phyloP scores from a whole-genome alignment of 2,888 invertebrate species.

The Euproctis similis region DNA sequence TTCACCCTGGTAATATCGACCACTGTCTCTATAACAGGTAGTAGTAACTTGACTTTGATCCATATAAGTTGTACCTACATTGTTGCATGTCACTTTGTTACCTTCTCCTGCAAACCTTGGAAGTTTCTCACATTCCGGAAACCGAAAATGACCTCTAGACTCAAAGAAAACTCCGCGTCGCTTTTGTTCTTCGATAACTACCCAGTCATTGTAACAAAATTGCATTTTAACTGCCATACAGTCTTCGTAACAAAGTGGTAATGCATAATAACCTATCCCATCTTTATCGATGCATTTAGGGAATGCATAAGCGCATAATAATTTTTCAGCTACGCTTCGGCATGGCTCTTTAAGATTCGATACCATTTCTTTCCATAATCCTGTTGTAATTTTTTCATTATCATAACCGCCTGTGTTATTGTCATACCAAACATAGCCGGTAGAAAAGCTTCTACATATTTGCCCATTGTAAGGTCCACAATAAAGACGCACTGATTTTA shows the following conservation, averaged over 20 bases:
- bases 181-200: constrained; percentile 91
- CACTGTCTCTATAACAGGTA: constrained; percentile 90
- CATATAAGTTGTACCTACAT: constrained; percentile 89
- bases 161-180: constrained; percentile 85
- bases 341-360: constrained; percentile 87
- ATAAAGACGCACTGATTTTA: constrained; percentile 78
- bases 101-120: constrained; percentile 82
- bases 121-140: constrained; percentile 89
- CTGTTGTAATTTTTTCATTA: constrained; percentile 89
- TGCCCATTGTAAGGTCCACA: constrained; percentile 93
- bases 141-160: constrained; percentile 88
- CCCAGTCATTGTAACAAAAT: constrained; percentile 96
- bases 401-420: constrained; percentile 84
- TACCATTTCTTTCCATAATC: constrained; percentile 91
- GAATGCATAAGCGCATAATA: constrained; percentile 94
- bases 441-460: constrained; percentile 82
- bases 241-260: constrained; percentile 94
- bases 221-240: constrained; percentile 93
- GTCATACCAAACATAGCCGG: constrained; percentile 86
- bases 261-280: constrained; percentile 78
- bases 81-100: constrained; percentile 83
- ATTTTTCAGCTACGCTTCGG: constrained; percentile 89
- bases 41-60: constrained; percentile 87
- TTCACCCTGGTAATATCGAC: constrained; percentile 93
- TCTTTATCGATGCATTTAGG: constrained; percentile 86